phyloP scores from a whole-genome alignment of 2,888 invertebrate genomes.

The Auanema freiburgensis region DNA sequence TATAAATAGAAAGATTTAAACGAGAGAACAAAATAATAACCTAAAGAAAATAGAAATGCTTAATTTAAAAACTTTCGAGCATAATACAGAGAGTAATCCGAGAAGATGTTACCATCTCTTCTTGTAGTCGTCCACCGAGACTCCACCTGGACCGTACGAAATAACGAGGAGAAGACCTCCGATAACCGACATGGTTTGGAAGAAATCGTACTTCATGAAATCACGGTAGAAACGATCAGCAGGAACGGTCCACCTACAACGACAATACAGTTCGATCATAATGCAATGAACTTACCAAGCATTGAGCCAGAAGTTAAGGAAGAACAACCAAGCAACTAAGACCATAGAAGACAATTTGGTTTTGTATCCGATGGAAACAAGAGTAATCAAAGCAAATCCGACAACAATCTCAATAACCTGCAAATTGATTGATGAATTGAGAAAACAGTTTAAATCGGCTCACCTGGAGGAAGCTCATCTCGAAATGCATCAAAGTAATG shows the following conservation, averaged over 20 bases:
- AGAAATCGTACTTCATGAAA: conserved; percentile 99
- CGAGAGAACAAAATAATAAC: too few relatives aligned
- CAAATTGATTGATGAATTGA: conserved; percentile 6
- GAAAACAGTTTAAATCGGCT: background rate
- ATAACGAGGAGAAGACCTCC: conserved; percentile 96
- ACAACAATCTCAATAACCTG: conserved; percentile 77
- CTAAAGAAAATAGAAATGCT: too few relatives aligned
- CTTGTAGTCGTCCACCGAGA: conserved; percentile 99
- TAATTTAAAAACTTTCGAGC: too few relatives aligned
- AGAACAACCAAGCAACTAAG: conserved; percentile 81
- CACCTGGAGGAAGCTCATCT: conserved; percentile 79
- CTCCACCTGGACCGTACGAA: conserved; percentile 94
- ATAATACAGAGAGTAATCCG: background rate
- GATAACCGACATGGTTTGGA: conserved; percentile 91
- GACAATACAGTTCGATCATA: background rate
- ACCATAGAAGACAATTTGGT: conserved; percentile 95
- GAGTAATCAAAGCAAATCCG: conserved; percentile 86
- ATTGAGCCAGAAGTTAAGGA: conserved; percentile 94
- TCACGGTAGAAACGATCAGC: conserved; percentile 92
- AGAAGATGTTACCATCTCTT: conserved; percentile 81
- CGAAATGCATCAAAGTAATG: conserved; percentile 89
- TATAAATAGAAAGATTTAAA: too few relatives aligned
- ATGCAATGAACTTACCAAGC: conserved; percentile 73
- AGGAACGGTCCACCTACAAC: conserved; percentile 80
- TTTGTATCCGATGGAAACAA: conserved; percentile 95